Evolutionary conservation across 2,888 invertebrate genomes (phyloP).

Genomic region (Cerceris ruficornis): DNA sequence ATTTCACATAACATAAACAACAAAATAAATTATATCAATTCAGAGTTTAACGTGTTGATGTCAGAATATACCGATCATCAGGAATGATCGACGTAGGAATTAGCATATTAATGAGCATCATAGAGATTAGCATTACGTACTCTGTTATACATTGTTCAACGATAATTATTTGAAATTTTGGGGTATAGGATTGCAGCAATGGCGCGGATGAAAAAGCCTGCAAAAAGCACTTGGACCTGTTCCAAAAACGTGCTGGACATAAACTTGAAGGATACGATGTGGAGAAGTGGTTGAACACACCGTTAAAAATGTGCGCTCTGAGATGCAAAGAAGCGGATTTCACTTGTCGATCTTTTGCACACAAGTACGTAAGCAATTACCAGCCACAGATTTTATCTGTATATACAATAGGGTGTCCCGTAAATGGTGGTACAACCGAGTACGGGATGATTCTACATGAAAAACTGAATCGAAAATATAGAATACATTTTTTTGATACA

Average conservation of each 20-base stretch:
- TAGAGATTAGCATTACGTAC: neutral
- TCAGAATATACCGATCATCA: no score
- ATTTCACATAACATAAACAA: no score
- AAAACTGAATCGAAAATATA: no score
- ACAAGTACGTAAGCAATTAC: slow-evolving; percentile 79
- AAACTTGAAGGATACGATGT: slow-evolving; percentile 83
- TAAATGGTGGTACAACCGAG: no score
- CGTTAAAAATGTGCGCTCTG: slow-evolving; percentile 84
- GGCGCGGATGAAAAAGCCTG: slow-evolving; percentile 84
- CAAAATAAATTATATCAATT: no score
- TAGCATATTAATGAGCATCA: neutral
- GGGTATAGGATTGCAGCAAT: slow-evolving; percentile 83
- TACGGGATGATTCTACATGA: no score
- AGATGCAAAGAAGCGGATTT: slow-evolving; percentile 83
- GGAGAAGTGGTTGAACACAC: slow-evolving; percentile 84
- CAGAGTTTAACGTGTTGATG: no score
- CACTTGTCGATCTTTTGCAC: slow-evolving; percentile 85
- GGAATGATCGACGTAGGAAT: no score
- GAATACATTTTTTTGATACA: no score
- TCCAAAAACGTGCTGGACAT: slow-evolving; percentile 79
- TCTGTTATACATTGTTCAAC: neutral
- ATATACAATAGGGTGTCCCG: no score
- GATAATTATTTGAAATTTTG: neutral
- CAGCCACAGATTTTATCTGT: neutral
- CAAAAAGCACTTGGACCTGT: slow-evolving; percentile 81